Conservation (phyloP, 2,113 vertebrate genomes). For the Pseudorhombus dupliciocellatus region DNA sequence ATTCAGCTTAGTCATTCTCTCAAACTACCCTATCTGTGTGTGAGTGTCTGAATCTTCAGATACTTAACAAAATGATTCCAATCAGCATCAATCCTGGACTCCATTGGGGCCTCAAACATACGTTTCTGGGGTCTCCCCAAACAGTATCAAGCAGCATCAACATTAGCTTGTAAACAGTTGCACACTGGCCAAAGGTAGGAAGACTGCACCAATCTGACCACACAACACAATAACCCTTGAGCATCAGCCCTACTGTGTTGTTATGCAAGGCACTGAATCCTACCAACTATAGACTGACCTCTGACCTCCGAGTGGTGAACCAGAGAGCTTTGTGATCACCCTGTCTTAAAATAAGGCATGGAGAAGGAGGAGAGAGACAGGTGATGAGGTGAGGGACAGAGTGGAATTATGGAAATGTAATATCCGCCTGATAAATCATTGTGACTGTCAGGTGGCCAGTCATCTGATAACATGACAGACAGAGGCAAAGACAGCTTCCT, state of each 20-base stretch:
- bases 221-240: neutral
- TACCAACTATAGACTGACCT: conserved; percentile 4
- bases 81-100: neutral
- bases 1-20: conserved; percentile 16
- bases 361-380: conserved; percentile 6
- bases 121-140: no score
- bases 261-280: neutral
- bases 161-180: no score
- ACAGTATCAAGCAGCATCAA: no score
- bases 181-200: no score
- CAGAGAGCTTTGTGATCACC: neutral
- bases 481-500: conserved; percentile 50
- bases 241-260: neutral
- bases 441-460: conserved; percentile 71
- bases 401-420: conserved; percentile 65
- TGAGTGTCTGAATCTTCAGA: neutral
- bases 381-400: conserved; percentile 13
- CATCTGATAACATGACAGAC: conserved; percentile 65
- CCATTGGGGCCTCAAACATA: no score
- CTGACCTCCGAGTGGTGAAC: conserved; percentile 13
- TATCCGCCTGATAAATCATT: conserved; percentile 73
- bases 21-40: neutral
- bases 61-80: neutral
- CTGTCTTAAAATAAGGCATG: neutral
- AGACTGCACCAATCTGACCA: no score